Evolutionary conservation across 2,888 invertebrate genomes (phyloP), one percentile per base, ranked within the genome.

Genomic region (Ochropleura leucogaster): DNA sequence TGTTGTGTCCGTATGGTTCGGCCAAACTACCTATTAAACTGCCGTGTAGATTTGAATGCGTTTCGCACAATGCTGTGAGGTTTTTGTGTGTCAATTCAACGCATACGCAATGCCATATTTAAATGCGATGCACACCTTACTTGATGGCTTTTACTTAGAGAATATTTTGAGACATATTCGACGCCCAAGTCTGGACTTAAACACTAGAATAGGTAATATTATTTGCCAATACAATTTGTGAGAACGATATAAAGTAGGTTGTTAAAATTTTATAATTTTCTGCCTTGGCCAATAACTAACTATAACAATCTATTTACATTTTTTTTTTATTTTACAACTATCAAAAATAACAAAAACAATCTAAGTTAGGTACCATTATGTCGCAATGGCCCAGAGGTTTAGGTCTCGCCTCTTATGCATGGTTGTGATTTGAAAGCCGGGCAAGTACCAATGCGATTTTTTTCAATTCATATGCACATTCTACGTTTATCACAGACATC

Each of bases 51-150:
- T 78, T 66, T 55, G 12, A 63, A 46, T 63, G 67, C 30, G 9
- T 71, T 71, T 65, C 60, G 60, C 18, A 59, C 51, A 64, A 68
- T 47, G 47, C 14, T 16, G 30, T 49, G 49, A 57, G 16, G 47
- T 44, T 60, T 68, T 55, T 60, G 53, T 60, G 30, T 16, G 53
- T 47, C 47, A 67, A 62, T 76, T 55, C 30, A 53, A 75, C 40
- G 20, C 42, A 62, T 44, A 20, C 14, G 44, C n/a, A 62, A 62
- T 8, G 30, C 16, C 14, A 20, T 18, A 20, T 59, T 46, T 18
- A 66, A 49, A 59, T 40, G 10, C 49, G 0, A 51, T 59, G 8
- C 18, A 40, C 51, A 44, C 55, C 10, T 20, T 55, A 57, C 49
- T 44, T 20, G 18, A 16, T 18, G 4, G 9, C 4, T 70, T 51